Base-by-base conservation (phyloP, 2,888 invertebrate species). In the Crocallis elinguaria region DNA sequence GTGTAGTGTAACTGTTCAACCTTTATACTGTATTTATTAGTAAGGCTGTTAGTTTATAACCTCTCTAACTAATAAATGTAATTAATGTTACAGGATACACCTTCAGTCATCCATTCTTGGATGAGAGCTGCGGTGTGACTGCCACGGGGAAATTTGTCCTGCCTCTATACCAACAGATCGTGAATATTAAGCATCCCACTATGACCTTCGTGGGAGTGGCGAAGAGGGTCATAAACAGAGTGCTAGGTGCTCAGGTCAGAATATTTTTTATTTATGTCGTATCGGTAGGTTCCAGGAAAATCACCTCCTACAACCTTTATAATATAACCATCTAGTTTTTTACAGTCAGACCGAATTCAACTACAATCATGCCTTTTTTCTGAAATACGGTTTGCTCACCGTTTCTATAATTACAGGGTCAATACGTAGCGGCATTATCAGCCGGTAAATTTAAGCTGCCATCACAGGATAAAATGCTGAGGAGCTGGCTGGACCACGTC, bases 141-240 rank as follows among this genome's bases (percentile, higher is more conserved):
- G 88, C 94, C 0, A 92, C 94, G 1, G 93, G 67, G 92, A 95
- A 78, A 90, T 94, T 73, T 54, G 92, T 96, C 3, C 85, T 92
- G 30, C 95, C 96, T 0, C 87, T 97, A 8, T 96, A 96, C 82
- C 94, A 95, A 69, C 96, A 97, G 68, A 86, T 96, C 43, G 93
- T 97, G 36, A 95, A 96, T 79, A 94, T 95, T 9, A 92, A 94
- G 46, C 93, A 93, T 63, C 96, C 96, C 0, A 93, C 93, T n/a
- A 94, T 97, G 93, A 92, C 93, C 41, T 94, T 97, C 61, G 89
- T 97, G 32, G 97, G 97, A 0, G 86, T 96, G 9, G 94, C 95
- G 0, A 94, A 93, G 61, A 94, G 94, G 93, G 95, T 85, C 92
- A 95, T 89, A 53, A 90, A 84, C 21, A 81, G 79, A 44, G 92